phyloP scores from a whole-genome alignment of 2,888 invertebrate species.

The Melieria omissa region DNA sequence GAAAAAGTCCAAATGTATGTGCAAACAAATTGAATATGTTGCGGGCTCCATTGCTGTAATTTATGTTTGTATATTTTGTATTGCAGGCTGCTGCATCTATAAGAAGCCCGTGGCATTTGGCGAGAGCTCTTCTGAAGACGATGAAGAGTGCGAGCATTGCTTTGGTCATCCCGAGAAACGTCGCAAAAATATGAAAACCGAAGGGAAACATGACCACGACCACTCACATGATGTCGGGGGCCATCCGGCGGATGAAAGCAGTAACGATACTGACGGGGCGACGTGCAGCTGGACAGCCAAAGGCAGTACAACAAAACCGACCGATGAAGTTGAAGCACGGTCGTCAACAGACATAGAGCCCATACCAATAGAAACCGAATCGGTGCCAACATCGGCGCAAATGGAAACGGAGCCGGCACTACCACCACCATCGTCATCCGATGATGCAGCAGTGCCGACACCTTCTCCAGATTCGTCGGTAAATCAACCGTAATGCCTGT shows the following conservation, averaged over 20 bases:
- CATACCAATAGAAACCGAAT: too few species aligned
- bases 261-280: neutral
- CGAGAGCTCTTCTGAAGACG: slow-evolving; percentile 87
- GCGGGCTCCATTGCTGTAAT: neutral
- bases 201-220: slow-evolving; percentile 32
- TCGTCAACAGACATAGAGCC: too few species aligned
- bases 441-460: too few species aligned
- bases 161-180: slow-evolving; percentile 81
- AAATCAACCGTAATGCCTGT: too few species aligned
- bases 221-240: slow-evolving; percentile 32
- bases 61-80: neutral
- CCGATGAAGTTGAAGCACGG: neutral
- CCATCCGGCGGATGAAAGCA: slow-evolving; percentile 7
- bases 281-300: neutral
- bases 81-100: slow-evolving; percentile 91
- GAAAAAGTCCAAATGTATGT: slow-evolving; percentile 96
- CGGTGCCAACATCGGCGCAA: too few species aligned
- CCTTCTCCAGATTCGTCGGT: too few species aligned
- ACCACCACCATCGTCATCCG: too few species aligned
- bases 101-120: slow-evolving; percentile 89
- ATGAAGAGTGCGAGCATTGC: slow-evolving; percentile 88
- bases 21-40: neutral
- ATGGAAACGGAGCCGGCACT: too few species aligned
- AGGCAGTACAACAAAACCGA: neutral
- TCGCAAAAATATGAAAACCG: slow-evolving; percentile 59